A percentile compares a stretch with the other conserved stretches of the same genome.
These are phyloP conservation scores for Lordiphosa stackelbergi DNA, from an alignment of 1,140 invertebrate genomes.

Conservation along the genomic window DNA sequence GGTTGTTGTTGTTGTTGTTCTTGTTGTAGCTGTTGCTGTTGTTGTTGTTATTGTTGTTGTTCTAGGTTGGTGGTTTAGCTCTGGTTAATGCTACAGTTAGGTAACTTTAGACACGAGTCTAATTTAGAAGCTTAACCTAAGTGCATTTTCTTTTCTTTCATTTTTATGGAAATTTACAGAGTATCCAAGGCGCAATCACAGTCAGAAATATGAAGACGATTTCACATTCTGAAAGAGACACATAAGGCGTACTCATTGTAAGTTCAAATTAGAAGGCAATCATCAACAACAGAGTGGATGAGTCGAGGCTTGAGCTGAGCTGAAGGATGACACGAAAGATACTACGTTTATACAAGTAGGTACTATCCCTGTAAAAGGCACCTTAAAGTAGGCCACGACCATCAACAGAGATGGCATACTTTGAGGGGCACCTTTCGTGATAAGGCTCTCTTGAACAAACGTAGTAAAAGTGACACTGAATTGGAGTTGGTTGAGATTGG, in stretches of 20 bases:
- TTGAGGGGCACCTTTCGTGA: too few species aligned
- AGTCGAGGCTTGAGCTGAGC: constrained; percentile 20
- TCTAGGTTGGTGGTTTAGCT: constrained; percentile 60
- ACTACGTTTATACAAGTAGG: too few species aligned
- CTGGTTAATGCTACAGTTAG: constrained; percentile 41
- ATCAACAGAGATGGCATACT: too few species aligned
- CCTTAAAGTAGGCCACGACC: too few species aligned
- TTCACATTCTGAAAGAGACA: constrained; percentile 77
- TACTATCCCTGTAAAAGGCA: too few species aligned
- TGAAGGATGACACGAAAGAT: constrained; percentile 39
- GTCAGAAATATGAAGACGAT: constrained; percentile 76
- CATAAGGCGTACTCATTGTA: constrained; percentile 75
- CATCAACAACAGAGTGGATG: constrained; percentile 63
- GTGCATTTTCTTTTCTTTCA: constrained; percentile 44
- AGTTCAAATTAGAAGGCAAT: constrained; percentile 41
- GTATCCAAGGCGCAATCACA: constrained; percentile 76
- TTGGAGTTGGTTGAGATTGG: constrained; percentile 19
- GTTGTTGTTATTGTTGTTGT: constrained; percentile 34
- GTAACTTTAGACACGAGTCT: constrained; percentile 28
- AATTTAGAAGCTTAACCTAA: constrained; percentile 62
- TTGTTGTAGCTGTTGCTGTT: constrained; percentile 13
- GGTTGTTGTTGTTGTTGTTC: constrained; percentile 26
- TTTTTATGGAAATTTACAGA: constrained; percentile 67
- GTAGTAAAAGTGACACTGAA: constrained; percentile 26
- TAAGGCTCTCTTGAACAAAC: too few species aligned